A percentile compares a stretch with the other conserved stretches of the same genome.
Evolutionary conservation across 2,888 invertebrate genomes (phyloP).

Genomic region (Chalcosyrphus nemorum): DNA sequence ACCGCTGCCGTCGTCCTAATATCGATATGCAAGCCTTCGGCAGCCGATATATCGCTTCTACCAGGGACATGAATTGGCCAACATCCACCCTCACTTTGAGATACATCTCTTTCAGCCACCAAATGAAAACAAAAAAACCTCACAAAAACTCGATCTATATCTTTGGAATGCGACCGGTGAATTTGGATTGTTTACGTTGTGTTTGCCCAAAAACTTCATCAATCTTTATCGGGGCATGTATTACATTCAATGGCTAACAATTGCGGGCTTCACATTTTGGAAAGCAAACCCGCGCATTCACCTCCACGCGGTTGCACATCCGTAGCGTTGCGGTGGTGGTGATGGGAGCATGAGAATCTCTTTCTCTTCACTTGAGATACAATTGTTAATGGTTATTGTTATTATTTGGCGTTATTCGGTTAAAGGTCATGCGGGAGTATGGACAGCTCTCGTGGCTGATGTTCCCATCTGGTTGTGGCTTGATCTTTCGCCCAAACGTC

Average conservation of each 20-base stretch:
- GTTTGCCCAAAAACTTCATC: slow-evolving; percentile 68
- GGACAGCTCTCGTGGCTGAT: neutral
- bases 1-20: slow-evolving; percentile 12
- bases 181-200: slow-evolving; percentile 66
- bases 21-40: slow-evolving; percentile 68
- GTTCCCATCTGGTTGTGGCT: slow-evolving; percentile 42
- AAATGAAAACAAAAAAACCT: neutral
- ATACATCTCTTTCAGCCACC: slow-evolving; percentile 5
- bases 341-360: slow-evolving; percentile 36
- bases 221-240: slow-evolving; percentile 58
- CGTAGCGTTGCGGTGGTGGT: neutral
- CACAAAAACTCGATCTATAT: slow-evolving; percentile 59
- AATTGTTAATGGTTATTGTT: slow-evolving; percentile 71
- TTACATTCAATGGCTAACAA: slow-evolving; percentile 29
- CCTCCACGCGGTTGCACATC: slow-evolving; percentile 4
- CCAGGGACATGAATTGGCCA: slow-evolving; percentile 55
- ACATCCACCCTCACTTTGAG: slow-evolving; percentile 51
- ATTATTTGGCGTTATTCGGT: slow-evolving; percentile 64
- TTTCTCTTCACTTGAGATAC: slow-evolving; percentile 50
- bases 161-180: slow-evolving; percentile 65
- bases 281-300: slow-evolving; percentile 19
- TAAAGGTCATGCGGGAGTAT: slow-evolving; percentile 62
- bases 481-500: slow-evolving; percentile 32
- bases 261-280: slow-evolving; percentile 24
- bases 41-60: slow-evolving; percentile 55